Evolutionary conservation across 1,140 invertebrate species (phyloP).

Genomic region (Ectropis grisescens): DNA sequence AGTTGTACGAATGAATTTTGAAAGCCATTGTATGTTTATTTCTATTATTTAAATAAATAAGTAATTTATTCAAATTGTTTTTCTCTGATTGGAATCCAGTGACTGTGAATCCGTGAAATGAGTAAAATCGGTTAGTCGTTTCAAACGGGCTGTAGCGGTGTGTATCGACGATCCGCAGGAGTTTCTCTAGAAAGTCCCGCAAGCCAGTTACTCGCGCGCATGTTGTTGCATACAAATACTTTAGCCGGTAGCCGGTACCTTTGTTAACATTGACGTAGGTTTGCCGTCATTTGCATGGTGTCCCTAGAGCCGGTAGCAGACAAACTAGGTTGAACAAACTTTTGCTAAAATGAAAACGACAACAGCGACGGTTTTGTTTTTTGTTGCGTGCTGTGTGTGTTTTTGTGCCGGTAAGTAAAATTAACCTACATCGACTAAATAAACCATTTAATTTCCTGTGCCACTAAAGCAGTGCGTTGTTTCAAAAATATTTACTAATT

Average conservation of each 20-base stretch:
- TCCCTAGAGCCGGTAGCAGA: constrained; percentile 45
- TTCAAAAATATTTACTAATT: too few relatives aligned
- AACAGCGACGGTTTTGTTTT: constrained; percentile 22
- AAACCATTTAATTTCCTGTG: too few relatives aligned
- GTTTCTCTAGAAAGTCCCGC: constrained; percentile 64
- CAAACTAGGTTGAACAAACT: constrained; percentile 16
- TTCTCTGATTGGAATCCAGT: too few relatives aligned
- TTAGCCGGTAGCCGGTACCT: constrained; percentile 25
- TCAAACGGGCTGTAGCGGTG: constrained; percentile 19
- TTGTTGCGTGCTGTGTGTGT: constrained; percentile 12
- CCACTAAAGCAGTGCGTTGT: too few relatives aligned
- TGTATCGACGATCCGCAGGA: constrained; percentile 30
- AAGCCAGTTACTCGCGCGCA: constrained; percentile 38
- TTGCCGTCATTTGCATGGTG: constrained; percentile 44
- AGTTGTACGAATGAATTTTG: too few relatives aligned
- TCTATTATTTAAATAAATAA: too few relatives aligned
- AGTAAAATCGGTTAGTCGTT: not conserved
- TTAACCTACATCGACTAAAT: too few relatives aligned
- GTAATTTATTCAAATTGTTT: too few relatives aligned
- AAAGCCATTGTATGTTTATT: too few relatives aligned
- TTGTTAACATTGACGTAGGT: constrained; percentile 39
- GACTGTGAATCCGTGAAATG: too few relatives aligned
- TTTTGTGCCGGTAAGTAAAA: constrained; percentile 21
- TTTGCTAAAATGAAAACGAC: constrained; percentile 36
- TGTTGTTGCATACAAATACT: constrained; percentile 56